Percentiles rank a stretch among this genome's conserved stretches.
These are phyloP conservation scores for Oncopodura yosiiana DNA, from an alignment of 1,140 invertebrate species.

Conservation along the genomic window DNA sequence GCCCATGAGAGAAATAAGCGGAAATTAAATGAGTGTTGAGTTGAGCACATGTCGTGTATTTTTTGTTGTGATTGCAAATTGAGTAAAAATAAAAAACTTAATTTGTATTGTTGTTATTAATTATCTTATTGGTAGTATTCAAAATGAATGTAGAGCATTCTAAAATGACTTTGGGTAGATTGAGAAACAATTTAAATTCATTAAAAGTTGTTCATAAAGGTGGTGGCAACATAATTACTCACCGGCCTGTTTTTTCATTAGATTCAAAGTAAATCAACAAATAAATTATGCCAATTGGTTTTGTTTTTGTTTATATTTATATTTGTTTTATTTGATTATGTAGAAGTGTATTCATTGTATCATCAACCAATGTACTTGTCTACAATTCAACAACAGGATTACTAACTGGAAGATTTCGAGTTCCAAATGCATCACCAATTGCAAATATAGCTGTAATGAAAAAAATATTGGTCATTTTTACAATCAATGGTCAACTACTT, in stretches of 20 bases:
- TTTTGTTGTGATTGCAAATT: no score
- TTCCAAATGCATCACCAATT: constrained; percentile 17
- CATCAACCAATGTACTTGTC: neutral
- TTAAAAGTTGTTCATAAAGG: constrained; percentile 40
- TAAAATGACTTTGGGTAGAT: constrained; percentile 28
- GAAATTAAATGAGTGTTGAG: no score
- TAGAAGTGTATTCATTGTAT: constrained; percentile 12
- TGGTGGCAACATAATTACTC: constrained; percentile 52
- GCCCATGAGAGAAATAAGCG: no score
- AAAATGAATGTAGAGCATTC: neutral
- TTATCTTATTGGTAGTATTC: no score
- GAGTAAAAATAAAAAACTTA: no score
- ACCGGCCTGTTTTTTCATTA: constrained; percentile 50
- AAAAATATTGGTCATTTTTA: constrained; percentile 3
- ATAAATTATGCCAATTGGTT: neutral
- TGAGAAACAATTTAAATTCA: constrained; percentile 27
- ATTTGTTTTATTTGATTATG: neutral
- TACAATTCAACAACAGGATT: constrained; percentile 18
- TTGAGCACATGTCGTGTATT: no score
- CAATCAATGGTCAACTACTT: neutral
- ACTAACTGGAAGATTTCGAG: constrained; percentile 7
- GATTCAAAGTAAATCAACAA: constrained; percentile 51
- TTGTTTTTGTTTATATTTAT: neutral
- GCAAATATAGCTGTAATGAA: constrained; percentile 17
- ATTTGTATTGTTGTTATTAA: no score